Evolutionary conservation across 2,113 vertebrate genomes (phyloP).

Genomic region (Rana temporaria): DNA sequence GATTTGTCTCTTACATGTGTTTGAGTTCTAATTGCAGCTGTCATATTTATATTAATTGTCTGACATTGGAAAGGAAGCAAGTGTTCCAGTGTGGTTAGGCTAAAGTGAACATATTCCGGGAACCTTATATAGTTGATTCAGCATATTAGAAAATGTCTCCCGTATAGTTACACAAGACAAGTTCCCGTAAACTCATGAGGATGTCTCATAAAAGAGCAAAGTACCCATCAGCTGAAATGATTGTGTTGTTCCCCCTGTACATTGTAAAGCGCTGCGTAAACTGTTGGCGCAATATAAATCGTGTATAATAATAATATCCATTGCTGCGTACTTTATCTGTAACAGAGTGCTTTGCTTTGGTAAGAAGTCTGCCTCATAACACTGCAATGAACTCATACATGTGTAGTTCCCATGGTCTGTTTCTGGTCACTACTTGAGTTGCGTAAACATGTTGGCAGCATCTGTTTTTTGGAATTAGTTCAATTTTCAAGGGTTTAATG

Average conservation of each 20-base stretch:
- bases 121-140: not conserved
- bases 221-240: conserved; percentile 6
- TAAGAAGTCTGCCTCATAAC: conserved; percentile 14
- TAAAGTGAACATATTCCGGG: conserved; percentile 10
- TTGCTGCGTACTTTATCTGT: not conserved
- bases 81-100: not conserved
- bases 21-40: no score
- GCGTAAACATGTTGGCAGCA: conserved; percentile 50
- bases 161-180: conserved; percentile 5
- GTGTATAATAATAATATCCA: no score
- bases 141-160: conserved; percentile 6
- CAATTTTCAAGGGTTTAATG: conserved; percentile 27
- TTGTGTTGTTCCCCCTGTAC: no score
- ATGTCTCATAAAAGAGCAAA: conserved; percentile 5
- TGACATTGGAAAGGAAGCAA: not conserved
- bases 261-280: no score
- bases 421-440: conserved; percentile 50
- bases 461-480: conserved; percentile 41
- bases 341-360: not conserved
- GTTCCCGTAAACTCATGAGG: not conserved
- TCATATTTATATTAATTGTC: no score
- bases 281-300: no score
- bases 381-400: conserved; percentile 23
- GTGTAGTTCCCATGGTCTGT: conserved; percentile 53
- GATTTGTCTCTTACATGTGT: no score